Evolutionary conservation across 2,113 vertebrate genomes (phyloP).

Genomic region (Rhinolophus sinicus): DNA sequence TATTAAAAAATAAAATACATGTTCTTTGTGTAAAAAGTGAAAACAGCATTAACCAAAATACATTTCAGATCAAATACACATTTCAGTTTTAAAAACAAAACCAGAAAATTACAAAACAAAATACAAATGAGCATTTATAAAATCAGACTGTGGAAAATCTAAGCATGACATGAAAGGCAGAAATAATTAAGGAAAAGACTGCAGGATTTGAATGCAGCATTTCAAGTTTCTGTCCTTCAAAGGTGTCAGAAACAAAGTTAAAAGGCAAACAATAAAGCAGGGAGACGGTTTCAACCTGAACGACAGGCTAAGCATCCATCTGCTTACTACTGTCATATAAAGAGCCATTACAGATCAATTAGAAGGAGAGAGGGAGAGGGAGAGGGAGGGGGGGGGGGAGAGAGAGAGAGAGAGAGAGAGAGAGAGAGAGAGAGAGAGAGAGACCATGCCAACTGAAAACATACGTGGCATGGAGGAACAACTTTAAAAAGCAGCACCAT

Average conservation of each 20-base stretch:
- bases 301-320: neutral
- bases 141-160: neutral
- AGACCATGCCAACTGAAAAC: neutral
- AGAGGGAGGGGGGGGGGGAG: too few relatives aligned
- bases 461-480: neutral
- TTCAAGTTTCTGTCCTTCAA: neutral
- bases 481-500: neutral
- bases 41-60: neutral
- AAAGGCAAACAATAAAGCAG: neutral
- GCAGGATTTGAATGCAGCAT: neutral
- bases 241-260: neutral
- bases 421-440: neutral
- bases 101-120: neutral
- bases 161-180: neutral
- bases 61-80: neutral
- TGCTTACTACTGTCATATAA: neutral
- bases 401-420: neutral
- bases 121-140: neutral
- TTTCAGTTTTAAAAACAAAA: neutral
- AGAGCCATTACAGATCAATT: neutral
- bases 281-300: neutral
- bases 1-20: fast-evolving
- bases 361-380: neutral
- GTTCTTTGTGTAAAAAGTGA: neutral
- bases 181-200: neutral